phyloP scores from a whole-genome alignment of 2,888 invertebrate genomes.

The Ommatoiulus sabulosus region DNA sequence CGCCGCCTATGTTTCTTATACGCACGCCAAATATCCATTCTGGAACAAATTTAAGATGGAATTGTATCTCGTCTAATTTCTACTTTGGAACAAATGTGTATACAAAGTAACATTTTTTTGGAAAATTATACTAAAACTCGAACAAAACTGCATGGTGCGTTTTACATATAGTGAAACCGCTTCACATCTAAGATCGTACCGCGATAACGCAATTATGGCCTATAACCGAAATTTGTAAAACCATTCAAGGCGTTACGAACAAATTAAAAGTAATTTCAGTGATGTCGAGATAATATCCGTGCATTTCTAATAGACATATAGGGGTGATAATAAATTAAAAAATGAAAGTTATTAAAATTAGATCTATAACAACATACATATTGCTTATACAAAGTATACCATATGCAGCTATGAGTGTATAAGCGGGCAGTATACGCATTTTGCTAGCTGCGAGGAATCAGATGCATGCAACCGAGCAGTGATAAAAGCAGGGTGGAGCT shows the following conservation, averaged over 20 bases:
- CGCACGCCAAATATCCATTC: too few species aligned
- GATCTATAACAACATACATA: not conserved
- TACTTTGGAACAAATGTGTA: too few species aligned
- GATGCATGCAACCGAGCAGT: not conserved
- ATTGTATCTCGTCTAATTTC: too few species aligned
- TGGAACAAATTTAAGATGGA: too few species aligned
- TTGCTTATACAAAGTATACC: too few species aligned
- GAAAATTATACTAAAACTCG: too few species aligned
- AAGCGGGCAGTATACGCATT: not conserved
- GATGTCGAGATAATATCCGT: not conserved
- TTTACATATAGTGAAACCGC: not conserved
- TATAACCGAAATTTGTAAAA: not conserved
- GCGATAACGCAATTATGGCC: not conserved
- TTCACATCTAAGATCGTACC: not conserved
- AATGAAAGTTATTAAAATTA: not conserved
- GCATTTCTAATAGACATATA: not conserved
- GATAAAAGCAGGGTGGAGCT: slow-evolving; percentile 12
- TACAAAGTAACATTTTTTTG: too few species aligned
- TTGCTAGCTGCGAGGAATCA: not conserved
- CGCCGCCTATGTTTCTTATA: too few species aligned
- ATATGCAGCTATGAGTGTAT: too few species aligned
- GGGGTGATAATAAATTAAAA: slow-evolving; percentile 6
- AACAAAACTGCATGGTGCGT: too few species aligned
- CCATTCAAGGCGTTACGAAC: not conserved
- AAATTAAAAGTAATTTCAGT: not conserved